Percentiles rank a stretch among this genome's conserved stretches.
phyloP scores from a whole-genome alignment of 2,888 invertebrate species.

The Lithophane leautieri region DNA sequence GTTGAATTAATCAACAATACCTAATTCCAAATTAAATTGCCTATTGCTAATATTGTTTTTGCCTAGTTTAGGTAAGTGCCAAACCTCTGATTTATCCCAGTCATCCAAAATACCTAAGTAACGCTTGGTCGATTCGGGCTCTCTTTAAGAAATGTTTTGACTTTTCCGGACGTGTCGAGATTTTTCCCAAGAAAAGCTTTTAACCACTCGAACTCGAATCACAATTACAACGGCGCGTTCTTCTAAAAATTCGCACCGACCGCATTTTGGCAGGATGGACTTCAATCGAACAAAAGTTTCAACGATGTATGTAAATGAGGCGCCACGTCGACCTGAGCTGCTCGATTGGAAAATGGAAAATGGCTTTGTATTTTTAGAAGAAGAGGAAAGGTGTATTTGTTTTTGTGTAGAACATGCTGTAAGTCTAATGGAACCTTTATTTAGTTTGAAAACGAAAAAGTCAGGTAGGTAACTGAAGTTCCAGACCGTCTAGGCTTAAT shows the following conservation, averaged over 20 bases:
- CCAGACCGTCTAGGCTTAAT: background rate
- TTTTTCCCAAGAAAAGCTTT: constrained; percentile 81
- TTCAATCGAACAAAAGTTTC: constrained; percentile 76
- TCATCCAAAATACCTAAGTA: constrained; percentile 19
- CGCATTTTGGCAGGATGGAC: constrained; percentile 71
- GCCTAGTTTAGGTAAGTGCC: background rate
- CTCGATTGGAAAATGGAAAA: constrained; percentile 65
- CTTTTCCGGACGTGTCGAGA: constrained; percentile 74
- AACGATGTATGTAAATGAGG: constrained; percentile 75
- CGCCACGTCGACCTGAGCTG: constrained; percentile 55
- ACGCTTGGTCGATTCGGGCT: constrained; percentile 17
- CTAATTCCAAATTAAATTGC: background rate
- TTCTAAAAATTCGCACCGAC: constrained; percentile 77
- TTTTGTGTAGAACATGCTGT: constrained; percentile 46
- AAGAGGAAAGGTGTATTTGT: constrained; percentile 59
- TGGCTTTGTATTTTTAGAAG: constrained; percentile 67
- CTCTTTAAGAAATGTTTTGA: constrained; percentile 45
- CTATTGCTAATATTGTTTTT: background rate
- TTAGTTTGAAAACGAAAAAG: constrained; percentile 25
- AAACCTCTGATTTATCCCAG: background rate
- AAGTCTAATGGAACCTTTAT: constrained; percentile 37
- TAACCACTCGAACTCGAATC: constrained; percentile 81
- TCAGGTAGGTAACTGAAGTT: constrained; percentile 1
- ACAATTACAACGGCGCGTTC: constrained; percentile 78
- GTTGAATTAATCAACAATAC: constrained; percentile 8